Conservation (phyloP, 1,140 invertebrate genomes). For the Cheumatopsyche charites region DNA sequence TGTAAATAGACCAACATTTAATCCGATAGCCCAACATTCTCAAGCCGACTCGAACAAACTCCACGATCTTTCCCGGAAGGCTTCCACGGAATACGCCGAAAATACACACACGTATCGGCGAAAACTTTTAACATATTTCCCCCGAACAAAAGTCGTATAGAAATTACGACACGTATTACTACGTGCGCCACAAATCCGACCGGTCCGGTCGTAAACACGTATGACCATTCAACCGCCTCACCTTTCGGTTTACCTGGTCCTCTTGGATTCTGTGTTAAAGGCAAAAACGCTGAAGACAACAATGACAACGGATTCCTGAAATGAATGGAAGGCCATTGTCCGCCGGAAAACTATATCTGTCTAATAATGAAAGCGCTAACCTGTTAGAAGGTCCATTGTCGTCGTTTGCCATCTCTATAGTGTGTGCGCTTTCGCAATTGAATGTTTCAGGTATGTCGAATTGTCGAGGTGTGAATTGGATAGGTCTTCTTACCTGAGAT, state of each 20-base stretch:
- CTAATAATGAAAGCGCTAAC: slow-evolving; percentile 20
- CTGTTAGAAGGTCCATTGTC: slow-evolving; percentile 1
- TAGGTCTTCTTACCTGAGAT: not conserved
- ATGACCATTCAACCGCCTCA: slow-evolving; percentile 4
- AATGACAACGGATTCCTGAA: not conserved
- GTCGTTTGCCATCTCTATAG: not conserved
- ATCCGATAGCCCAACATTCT: no score
- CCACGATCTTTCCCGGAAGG: not conserved
- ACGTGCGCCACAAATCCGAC: not conserved
- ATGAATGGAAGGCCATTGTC: slow-evolving; percentile 6
- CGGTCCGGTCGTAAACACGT: slow-evolving; percentile 8
- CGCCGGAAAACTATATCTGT: slow-evolving; percentile 11
- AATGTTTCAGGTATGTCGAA: not conserved
- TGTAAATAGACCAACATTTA: no score
- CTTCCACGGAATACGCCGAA: not conserved
- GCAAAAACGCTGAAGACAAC: not conserved
- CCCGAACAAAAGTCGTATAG: slow-evolving; percentile 8
- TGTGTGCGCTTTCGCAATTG: not conserved
- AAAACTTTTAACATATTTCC: slow-evolving; percentile 1
- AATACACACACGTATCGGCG: not conserved
- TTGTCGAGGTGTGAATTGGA: not conserved
- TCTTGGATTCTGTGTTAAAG: not conserved
- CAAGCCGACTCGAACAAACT: no score
- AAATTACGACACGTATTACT: slow-evolving; percentile 1
- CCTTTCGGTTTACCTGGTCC: not conserved